Evolutionary conservation across 2,797 vertebrate genomes (phyloP), one percentile per base, ranked within the genome.

Genomic region (Craterocephalus amniculus): DNA sequence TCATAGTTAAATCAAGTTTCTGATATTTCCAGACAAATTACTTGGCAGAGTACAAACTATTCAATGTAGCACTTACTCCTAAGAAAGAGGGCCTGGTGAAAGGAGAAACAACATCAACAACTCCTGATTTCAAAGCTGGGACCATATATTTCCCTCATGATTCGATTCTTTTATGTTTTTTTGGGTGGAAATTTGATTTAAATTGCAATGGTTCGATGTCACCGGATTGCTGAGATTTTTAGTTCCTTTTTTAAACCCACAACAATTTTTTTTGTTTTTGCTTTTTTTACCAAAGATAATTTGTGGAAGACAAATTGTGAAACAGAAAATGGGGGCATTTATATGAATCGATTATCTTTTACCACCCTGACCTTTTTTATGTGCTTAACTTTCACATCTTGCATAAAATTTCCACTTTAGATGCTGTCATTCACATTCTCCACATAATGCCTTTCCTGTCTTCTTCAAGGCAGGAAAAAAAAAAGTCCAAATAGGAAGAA

Each of bases 91-190:
- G 36, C 35, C 24, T 51, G 26, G 56, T 58, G n/a, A 60, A 26
- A 58, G 24, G 20, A 51, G 29, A 55, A 55, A 48, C 36, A 6
- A 60, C 20, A 32, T 35, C 48, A 45, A 76, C 70, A 60, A 88
- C 74, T 69, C 75, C 35, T 67, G 59, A 58, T 35, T 36, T 51
- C 40, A 35, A 56, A 38, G 62, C 74, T 13, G 10, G 31, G 59
- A 55, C 75, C 79, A 87, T 87, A 87, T 35, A 31, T 26, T 35
- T 26, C 60, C 64, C 66, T 74, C 36, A 2, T 26, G 54, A 54
- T 26, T 10, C 18, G 29, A 31, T 31, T 31, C 6, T 31, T 31
- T 31, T 31, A 31, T 31, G 29, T 31, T 31, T 31, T 31, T 31
- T 31, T 31, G 29, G 29, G 29, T 31, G 29, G 4, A 4, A 31